Percentiles rank a stretch among this genome's conserved stretches.
Conservation (phyloP, 2,113 vertebrate genomes). For the Hepsetus odoe region DNA sequence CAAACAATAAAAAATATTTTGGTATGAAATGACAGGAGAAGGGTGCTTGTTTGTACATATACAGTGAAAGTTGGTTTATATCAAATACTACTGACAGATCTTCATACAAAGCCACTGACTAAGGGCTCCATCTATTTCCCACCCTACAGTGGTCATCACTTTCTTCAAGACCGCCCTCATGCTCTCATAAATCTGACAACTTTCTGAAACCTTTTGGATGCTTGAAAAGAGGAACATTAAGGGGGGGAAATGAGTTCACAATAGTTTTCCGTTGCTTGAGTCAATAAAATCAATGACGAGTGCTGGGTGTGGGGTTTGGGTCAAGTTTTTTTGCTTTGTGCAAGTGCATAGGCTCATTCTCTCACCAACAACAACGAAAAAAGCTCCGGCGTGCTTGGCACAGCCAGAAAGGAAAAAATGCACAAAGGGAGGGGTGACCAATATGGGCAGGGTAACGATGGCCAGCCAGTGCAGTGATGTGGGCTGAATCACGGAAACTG, state of each 20-base stretch:
- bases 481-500: constrained; percentile 70
- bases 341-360: constrained; percentile 60
- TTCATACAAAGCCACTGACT: neutral
- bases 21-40: too few species aligned
- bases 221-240: constrained; percentile 11
- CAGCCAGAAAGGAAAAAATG: constrained; percentile 57
- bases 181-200: neutral
- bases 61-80: too few species aligned
- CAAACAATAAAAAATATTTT: too few species aligned
- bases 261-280: constrained; percentile 59
- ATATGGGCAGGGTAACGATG: constrained; percentile 55
- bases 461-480: constrained; percentile 73
- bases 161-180: neutral
- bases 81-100: too few species aligned
- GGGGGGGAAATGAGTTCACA: constrained; percentile 48
- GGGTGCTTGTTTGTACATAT: too few species aligned
- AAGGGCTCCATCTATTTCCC: neutral
- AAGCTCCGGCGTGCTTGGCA: constrained; percentile 72
- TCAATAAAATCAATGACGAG: constrained; percentile 50
- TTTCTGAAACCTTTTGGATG: neutral
- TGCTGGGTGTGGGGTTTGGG: constrained; percentile 56
- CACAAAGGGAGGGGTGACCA: constrained; percentile 71
- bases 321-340: constrained; percentile 52
- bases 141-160: neutral
- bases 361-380: constrained; percentile 50